Evolutionary conservation across 1,140 invertebrate genomes (phyloP), one percentile per base, ranked within the genome.

Genomic region (Megalopta genalis): DNA sequence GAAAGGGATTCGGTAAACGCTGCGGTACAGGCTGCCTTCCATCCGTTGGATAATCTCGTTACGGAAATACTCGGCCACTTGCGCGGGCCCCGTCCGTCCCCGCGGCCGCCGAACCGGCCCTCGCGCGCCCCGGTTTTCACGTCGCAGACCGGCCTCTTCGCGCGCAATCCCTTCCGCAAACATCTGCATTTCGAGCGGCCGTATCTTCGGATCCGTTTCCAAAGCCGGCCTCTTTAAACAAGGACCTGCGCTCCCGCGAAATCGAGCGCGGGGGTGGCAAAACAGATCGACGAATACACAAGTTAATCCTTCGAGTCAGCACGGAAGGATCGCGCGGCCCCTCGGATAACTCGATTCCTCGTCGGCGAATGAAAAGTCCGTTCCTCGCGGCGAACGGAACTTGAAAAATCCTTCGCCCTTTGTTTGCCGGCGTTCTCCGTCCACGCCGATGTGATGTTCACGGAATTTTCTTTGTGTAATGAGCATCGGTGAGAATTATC

Each of bases 101-200:
- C 25, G 49, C 23, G 8, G 32, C 32, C 32, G 32, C 1, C 32
- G 32, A 32, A 2, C 32, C 14, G n/a, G 12, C 27, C 7, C 25
- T 14, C 7, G 21, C 42, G 2, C 10, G 62, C 66, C 52, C 52
- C 66, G 16, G 37, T 72, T 77, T 62, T 42, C 59, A 62, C 68
- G 10, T 71, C 14, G 67, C 76, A 23, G 46, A 32, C 23, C 73
- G 25, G 68, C 74, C 66, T 63, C 66, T 81, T 66, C 32, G 66
- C 79, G 73, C 79, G 73, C 65, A 81, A 81, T 81, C 79, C 66
- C 66, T 81, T 69, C 57, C 21, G 66, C 79, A 81, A 81, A 77
- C 74, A 81, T 81, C 65, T 77, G 73, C 65, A 65, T 81, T 81
- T 81, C 74, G 42, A 57, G 62, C 18, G 37, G 49, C 5, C 65